These are phyloP conservation scores for Chloropsis cyanopogon DNA, from an alignment of 2,113 vertebrate species.

Conservation along the genomic window DNA sequence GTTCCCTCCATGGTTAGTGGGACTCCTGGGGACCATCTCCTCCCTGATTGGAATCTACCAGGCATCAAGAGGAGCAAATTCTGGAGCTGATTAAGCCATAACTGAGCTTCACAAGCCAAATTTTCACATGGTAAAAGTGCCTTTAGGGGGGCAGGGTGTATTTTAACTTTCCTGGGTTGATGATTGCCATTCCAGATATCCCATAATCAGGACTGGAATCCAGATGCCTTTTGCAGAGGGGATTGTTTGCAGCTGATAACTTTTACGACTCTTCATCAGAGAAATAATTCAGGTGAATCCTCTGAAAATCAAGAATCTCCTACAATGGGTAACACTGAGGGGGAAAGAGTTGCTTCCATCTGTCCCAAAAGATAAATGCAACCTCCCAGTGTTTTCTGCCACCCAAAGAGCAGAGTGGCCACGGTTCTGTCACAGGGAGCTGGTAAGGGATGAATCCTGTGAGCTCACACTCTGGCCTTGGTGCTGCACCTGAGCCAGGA, in stretches of 20 bases:
- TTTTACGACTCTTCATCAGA: background rate
- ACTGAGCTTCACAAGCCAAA: background rate
- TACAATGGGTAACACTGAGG: background rate
- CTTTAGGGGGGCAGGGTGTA: background rate
- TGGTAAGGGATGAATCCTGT: accelerated
- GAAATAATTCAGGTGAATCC: background rate
- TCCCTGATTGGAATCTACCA: constrained; percentile 86
- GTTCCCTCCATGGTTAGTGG: constrained; percentile 89
- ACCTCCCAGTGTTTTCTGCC: background rate
- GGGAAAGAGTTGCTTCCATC: background rate
- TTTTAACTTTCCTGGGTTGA: background rate
- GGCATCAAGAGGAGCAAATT: constrained; percentile 41
- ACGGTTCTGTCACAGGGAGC: accelerated
- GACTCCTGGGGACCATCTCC: constrained; percentile 88
- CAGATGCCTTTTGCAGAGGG: background rate
- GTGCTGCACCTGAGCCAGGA: background rate
- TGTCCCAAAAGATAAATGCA: background rate
- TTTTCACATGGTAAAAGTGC: background rate
- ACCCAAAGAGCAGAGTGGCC: background rate
- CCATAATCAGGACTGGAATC: background rate
- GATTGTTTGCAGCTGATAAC: background rate
- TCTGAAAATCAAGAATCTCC: background rate
- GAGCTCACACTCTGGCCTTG: accelerated
- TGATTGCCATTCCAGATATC: background rate
- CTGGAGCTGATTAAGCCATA: constrained; percentile 16